Evolutionary conservation across 2,797 vertebrate species (phyloP).

Genomic region (Enteromius anoplus): DNA sequence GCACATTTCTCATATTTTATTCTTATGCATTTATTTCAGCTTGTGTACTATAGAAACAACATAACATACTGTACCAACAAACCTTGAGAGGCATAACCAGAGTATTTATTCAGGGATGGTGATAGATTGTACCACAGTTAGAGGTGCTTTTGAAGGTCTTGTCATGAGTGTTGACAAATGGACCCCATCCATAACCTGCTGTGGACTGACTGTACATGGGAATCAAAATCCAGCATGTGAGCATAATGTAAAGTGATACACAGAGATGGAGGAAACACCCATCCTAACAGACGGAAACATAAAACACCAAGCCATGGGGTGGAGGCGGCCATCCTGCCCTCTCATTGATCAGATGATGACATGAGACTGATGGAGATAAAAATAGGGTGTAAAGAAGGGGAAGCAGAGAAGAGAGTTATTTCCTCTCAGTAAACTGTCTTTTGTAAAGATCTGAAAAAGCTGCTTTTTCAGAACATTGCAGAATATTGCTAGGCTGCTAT

Average conservation of each 20-base stretch:
- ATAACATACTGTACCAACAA: not conserved
- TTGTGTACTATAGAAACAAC: too few relatives aligned
- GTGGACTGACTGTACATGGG: slow-evolving; percentile 24
- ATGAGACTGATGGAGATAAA: slow-evolving; percentile 46
- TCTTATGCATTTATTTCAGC: not conserved
- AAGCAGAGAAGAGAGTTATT: not conserved
- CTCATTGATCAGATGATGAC: slow-evolving; percentile 58
- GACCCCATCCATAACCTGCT: slow-evolving; percentile 38
- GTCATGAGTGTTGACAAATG: slow-evolving; percentile 49
- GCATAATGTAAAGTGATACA: slow-evolving; percentile 11
- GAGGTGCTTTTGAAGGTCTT: slow-evolving; percentile 22
- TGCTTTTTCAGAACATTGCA: slow-evolving; percentile 23
- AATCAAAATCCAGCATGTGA: slow-evolving; percentile 19
- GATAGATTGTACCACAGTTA: slow-evolving; percentile 22
- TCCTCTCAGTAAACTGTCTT: not conserved
- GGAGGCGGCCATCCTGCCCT: slow-evolving; percentile 46
- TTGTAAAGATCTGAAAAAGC: not conserved
- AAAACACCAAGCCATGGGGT: slow-evolving; percentile 55
- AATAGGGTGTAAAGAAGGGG: not conserved
- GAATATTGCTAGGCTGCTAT: slow-evolving; percentile 1
- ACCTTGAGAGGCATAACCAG: not conserved
- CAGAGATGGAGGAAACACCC: slow-evolving; percentile 15
- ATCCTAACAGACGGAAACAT: slow-evolving; percentile 39
- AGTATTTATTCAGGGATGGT: slow-evolving; percentile 10
- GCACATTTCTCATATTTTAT: too few relatives aligned